A percentile compares a stretch with the other conserved stretches of the same genome.
Conservation (phyloP, 2,888 invertebrate genomes). For the Macrophya alboannulata region DNA sequence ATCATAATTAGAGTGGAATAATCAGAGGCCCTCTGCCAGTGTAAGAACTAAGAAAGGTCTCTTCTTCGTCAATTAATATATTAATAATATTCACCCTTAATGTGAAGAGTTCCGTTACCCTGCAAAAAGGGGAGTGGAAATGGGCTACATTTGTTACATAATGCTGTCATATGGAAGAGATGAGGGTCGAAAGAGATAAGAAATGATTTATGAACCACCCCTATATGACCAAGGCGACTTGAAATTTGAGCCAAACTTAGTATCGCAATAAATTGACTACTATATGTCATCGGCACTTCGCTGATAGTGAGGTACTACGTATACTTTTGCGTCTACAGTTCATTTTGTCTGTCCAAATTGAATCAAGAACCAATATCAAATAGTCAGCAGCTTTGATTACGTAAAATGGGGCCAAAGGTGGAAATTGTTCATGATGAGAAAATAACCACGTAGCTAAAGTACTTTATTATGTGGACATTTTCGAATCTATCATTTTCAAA, state of each 20-base stretch:
- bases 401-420: constrained; percentile 46
- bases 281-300: not conserved
- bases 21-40: too few relatives aligned
- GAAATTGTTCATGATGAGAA: constrained; percentile 41
- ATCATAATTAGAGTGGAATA: too few relatives aligned
- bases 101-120: too few relatives aligned
- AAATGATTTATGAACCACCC: too few relatives aligned
- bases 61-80: too few relatives aligned
- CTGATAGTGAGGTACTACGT: not conserved
- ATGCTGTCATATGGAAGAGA: too few relatives aligned
- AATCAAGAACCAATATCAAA: not conserved
- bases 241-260: not conserved
- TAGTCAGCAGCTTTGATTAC: not conserved
- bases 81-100: too few relatives aligned
- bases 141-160: too few relatives aligned
- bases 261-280: not conserved
- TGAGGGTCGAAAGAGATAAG: too few relatives aligned
- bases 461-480: constrained; percentile 55
- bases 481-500: constrained; percentile 39
- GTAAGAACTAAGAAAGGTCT: too few relatives aligned
- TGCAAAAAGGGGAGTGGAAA: too few relatives aligned
- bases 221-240: not conserved
- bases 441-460: constrained; percentile 35
- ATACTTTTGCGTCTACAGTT: not conserved
- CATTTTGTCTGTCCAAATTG: not conserved